These are phyloP conservation scores for Mya arenaria DNA, from an alignment of 1,140 invertebrate genomes.

Conservation along the genomic window DNA sequence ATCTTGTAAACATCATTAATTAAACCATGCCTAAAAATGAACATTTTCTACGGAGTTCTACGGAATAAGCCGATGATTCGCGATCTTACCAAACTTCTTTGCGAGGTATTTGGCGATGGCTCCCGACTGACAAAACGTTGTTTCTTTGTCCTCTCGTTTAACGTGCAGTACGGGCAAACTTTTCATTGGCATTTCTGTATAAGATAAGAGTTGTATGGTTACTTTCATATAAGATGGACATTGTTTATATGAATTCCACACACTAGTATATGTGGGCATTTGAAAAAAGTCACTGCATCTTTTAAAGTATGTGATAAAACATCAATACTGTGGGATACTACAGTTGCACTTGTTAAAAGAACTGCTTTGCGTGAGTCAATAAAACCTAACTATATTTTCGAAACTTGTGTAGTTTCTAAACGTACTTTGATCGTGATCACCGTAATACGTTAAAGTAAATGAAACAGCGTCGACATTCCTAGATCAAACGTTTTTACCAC, in stretches of 20 bases:
- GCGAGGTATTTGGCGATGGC: constrained; percentile 37
- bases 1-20: not conserved
- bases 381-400: no score
- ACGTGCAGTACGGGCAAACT: constrained; percentile 5
- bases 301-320: not conserved
- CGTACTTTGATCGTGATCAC: not conserved
- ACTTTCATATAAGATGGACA: not conserved
- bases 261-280: not conserved
- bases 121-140: constrained; percentile 30
- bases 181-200: constrained; percentile 23
- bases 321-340: not conserved
- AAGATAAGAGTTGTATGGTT: not conserved
- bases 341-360: no score
- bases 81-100: constrained; percentile 11
- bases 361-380: no score
- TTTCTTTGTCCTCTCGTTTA: not conserved
- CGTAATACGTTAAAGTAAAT: not conserved
- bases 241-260: not conserved
- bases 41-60: not conserved
- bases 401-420: no score
- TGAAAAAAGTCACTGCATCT: not conserved
- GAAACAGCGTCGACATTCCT: not conserved
- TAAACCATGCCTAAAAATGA: not conserved
- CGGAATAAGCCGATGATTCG: not conserved
- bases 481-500: not conserved